Percentiles rank a stretch among this genome's conserved stretches.
These are phyloP conservation scores for Natrix natrix DNA, from an alignment of 2,797 vertebrate species.

Conservation along the genomic window DNA sequence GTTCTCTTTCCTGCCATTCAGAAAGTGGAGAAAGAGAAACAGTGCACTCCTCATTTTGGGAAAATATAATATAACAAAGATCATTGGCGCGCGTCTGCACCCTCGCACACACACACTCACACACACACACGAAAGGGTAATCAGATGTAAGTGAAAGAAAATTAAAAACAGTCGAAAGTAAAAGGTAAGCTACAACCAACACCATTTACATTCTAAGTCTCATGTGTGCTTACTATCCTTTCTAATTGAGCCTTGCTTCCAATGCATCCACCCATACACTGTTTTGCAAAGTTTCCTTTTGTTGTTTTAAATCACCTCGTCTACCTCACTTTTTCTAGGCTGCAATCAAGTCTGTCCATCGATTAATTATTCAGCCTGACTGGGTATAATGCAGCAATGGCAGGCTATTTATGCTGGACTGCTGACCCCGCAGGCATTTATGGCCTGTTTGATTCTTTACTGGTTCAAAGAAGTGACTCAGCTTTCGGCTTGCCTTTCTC, in stretches of 20 bases:
- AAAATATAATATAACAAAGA: background rate
- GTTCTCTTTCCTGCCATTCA: too few species aligned
- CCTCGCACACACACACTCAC: too few species aligned
- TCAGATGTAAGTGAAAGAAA: background rate
- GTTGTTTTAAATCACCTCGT: background rate
- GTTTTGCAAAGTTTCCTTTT: background rate
- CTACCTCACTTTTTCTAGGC: background rate
- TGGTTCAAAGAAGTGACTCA: too few species aligned
- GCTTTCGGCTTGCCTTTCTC: too few species aligned
- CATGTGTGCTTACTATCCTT: background rate
- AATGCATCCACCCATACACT: background rate
- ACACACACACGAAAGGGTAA: background rate
- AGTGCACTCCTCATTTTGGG: too few species aligned
- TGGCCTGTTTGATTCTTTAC: too few species aligned
- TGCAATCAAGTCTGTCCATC: background rate
- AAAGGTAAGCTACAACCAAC: background rate
- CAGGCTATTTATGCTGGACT: too few species aligned
- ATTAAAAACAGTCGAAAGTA: background rate
- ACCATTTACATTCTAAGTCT: background rate
- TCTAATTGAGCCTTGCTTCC: background rate
- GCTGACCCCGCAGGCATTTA: too few species aligned
- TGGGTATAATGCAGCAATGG: too few species aligned
- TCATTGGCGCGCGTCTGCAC: too few species aligned
- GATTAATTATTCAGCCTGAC: background rate
- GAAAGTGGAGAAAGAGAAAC: too few species aligned